Evolutionary conservation across 2,888 invertebrate genomes (phyloP).

Genomic region (Euspilapteryx auroguttella): DNA sequence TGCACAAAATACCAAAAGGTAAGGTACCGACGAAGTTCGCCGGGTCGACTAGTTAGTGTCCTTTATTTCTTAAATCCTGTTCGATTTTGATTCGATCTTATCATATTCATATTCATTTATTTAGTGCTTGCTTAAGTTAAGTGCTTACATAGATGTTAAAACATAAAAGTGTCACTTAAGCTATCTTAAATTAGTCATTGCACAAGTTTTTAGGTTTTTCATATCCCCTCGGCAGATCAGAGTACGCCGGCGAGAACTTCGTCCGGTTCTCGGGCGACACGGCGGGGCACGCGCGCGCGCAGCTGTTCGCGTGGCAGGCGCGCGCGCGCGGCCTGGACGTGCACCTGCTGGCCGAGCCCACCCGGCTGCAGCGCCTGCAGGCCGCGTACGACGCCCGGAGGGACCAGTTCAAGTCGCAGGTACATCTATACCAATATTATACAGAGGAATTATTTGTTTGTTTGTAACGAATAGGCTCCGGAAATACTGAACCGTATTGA

Average conservation of each 20-base stretch:
- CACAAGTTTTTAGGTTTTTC: conserved; percentile 19
- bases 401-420: conserved; percentile 83
- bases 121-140: too few species aligned
- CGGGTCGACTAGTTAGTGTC: too few species aligned
- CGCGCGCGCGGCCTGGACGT: conserved; percentile 92
- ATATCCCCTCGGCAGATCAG: conserved; percentile 30
- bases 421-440: conserved; percentile 14
- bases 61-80: too few species aligned
- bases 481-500: too few species aligned
- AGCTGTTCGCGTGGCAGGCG: conserved; percentile 97
- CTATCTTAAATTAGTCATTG: conserved; percentile 6
- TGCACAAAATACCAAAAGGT: too few species aligned
- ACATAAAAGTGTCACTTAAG: too few species aligned
- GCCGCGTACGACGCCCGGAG: conserved; percentile 89
- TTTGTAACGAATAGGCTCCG: too few species aligned
- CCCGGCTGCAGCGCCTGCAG: conserved; percentile 90
- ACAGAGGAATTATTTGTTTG: neutral
- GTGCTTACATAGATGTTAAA: too few species aligned
- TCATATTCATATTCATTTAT: too few species aligned
- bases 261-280: conserved; percentile 95
- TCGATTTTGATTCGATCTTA: too few species aligned
- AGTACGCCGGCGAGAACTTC: conserved; percentile 96
- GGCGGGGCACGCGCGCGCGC: conserved; percentile 83
- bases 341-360: conserved; percentile 95
- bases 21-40: too few species aligned